Base-by-base conservation (phyloP, 2,888 invertebrate species). In the Drosophila austrosaltans region DNA sequence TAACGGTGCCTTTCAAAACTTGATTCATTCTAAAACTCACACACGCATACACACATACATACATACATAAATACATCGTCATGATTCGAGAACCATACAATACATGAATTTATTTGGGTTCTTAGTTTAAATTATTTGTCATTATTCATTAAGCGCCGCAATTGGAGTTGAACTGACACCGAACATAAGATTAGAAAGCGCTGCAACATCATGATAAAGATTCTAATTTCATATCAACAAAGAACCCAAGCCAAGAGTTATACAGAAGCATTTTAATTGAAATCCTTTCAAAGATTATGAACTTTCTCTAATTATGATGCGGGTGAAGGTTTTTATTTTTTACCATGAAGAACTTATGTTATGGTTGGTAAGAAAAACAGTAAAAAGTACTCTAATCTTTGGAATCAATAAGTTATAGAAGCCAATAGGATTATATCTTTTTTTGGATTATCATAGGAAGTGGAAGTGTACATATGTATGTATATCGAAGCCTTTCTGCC, bases 101-200 rank as follows among this genome's bases (percentile, higher is more conserved):
- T 48, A 48, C 25, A 48, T 48, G 48, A 25, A 25, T 48, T 48
- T 48, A 48, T 48, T 48, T 48, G 48, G 48, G 48, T 48, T 48
- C 48, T 48, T 25, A 48, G 48, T 48, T 48, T 10, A 48, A 48
- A 25, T 48, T 48, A 48, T 48, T 48, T 48, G 48, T 48, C 48
- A 48, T 48, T 48, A 48, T 48, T 48, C 48, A 48, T 48, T 48
- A 48, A 48, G 48, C 48, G 48, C 48, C 22, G 48, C 48, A 48
- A 25, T 12, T 25, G 48, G 22, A 48, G 25, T 25, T 48, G 12
- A 48, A 48, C 48, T 48, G 48, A 48, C 48, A 48, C 48, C 48
- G 48, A 16, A 12, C 10, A 20, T 10, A 10, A 48, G 48, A 48
- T 48, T 48, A 48, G 48, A 48, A 48, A 48, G 48, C 48, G 48